A percentile compares a stretch with the other conserved stretches of the same genome.
phyloP scores from a whole-genome alignment of 2,113 vertebrate species.

The Gopherus evgoodei region DNA sequence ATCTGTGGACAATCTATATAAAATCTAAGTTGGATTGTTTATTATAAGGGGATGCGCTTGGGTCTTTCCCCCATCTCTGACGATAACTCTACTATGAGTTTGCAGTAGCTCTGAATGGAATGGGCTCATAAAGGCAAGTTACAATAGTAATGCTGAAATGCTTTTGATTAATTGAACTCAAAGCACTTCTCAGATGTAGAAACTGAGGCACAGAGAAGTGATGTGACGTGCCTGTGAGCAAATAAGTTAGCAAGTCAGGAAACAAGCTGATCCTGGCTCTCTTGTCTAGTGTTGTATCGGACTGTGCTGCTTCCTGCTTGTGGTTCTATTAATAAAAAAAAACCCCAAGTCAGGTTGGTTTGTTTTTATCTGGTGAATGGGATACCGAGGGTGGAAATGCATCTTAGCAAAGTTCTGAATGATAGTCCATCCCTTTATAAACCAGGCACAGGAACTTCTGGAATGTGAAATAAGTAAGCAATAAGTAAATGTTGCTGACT shows the following conservation, averaged over 20 bases:
- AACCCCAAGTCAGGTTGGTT: neutral
- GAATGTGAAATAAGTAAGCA: neutral
- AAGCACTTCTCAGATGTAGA: neutral
- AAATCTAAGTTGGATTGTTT: neutral
- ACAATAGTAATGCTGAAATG: neutral
- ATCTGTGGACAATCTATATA: neutral
- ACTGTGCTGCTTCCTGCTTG: neutral
- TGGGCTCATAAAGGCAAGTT: neutral
- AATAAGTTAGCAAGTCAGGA: neutral
- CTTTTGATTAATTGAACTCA: neutral
- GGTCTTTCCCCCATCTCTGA: neutral
- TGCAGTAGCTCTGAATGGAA: neutral
- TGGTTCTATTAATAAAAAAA: neutral
- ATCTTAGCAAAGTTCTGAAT: neutral
- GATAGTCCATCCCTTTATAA: rapidly evolving
- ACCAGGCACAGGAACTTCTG: neutral
- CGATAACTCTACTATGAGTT: neutral
- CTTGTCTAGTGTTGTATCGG: neutral
- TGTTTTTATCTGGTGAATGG: neutral
- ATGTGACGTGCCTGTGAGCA: neutral
- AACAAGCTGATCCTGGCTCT: neutral
- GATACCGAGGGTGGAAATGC: neutral
- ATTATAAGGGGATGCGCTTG: neutral
- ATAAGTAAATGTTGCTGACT: neutral
- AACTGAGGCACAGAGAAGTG: neutral